phyloP scores from a whole-genome alignment of 2,888 invertebrate species.

The Dione vanillae region DNA sequence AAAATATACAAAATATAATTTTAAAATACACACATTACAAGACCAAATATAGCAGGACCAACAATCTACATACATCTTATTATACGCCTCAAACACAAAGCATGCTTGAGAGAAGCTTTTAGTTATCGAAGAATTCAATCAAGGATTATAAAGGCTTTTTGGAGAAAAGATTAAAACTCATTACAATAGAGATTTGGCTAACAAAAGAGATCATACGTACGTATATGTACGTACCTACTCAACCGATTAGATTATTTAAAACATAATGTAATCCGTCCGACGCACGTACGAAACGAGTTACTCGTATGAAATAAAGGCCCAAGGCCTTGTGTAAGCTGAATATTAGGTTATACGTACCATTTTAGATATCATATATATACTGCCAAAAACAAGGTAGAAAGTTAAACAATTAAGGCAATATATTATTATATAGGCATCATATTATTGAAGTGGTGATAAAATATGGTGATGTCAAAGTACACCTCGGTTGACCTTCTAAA shows the following conservation, averaged over 20 bases:
- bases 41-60: background rate
- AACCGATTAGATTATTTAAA: constrained; percentile 27
- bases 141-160: constrained; percentile 38
- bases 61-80: background rate
- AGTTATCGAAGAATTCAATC: constrained; percentile 44
- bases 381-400: no score
- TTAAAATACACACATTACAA: no score
- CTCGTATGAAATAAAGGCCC: background rate
- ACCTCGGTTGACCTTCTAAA: no score
- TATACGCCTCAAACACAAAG: background rate
- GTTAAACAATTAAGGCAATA: no score
- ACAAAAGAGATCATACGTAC: constrained; percentile 37
- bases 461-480: no score
- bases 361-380: no score
- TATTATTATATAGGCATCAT: no score
- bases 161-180: constrained; percentile 36
- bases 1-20: no score
- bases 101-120: constrained; percentile 7
- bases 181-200: constrained; percentile 30
- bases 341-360: background rate
- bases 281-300: background rate
- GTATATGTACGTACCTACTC: no score
- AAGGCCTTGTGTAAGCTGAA: background rate
- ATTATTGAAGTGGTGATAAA: no score
- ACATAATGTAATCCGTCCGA: constrained; percentile 23